Evolutionary conservation across 2,888 invertebrate genomes (phyloP), one percentile per base, ranked within the genome.

Genomic region (Aproaerema taeniolella): DNA sequence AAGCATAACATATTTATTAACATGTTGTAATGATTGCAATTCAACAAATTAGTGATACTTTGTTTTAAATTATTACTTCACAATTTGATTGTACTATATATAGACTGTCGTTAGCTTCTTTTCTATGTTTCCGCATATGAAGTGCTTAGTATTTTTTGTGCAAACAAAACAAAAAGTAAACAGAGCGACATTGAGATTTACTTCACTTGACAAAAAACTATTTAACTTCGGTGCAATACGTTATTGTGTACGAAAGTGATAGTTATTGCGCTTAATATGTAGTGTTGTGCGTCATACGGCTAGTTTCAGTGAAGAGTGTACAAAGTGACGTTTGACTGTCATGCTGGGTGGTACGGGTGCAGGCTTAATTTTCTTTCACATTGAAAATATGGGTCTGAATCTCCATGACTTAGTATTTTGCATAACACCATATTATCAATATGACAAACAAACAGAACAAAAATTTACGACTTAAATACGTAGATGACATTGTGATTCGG

Each of bases 261-360:
- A 33, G 26, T 41, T 31, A 20, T 37, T 20, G 30, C 33, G 24
- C 32, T 39, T 40, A 30, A 28, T 14, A 32, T 38, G 32, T 44
- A 34, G 38, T 44, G 38, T 44, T 15, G 53, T 54, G 55, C 52
- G 55, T 53, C 54, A 59, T 55, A 52, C 54, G 49, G 47, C 54
- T 54, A 55, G 48, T 58, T 58, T 59, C 34, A 15, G 59, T 62
- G 55, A 56, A 46, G 52, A 58, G 64, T 71, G 61, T 66, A 58
- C 58, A 64, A 60, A 49, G 50, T 55, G 54, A 52, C 50, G 52
- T 62, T 52, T 46, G 57, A 56, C 53, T 73, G 76, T 75, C 83
- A 83, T 83, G 83, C 83, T 76, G 64, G 74, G 81, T 76, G 79
- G 81, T 76, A 82, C 83, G 77, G 74, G 83, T 85, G 85, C 83